These are phyloP conservation scores for Alouatta palliata DNA, from an alignment of 2,113 vertebrate genomes.

Conservation along the genomic window DNA sequence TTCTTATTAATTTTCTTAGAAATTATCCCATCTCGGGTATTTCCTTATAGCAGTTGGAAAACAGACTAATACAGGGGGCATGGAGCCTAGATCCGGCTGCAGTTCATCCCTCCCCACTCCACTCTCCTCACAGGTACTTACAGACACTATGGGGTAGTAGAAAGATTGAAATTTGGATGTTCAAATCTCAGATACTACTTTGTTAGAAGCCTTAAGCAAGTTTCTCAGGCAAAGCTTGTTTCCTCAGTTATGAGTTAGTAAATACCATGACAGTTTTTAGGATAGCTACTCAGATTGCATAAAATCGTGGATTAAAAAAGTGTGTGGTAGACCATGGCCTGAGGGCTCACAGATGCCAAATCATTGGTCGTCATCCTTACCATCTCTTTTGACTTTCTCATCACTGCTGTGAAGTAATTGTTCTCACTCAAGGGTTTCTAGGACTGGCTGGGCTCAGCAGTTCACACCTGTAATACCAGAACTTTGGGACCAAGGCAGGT, in stretches of 20 bases:
- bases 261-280: neutral
- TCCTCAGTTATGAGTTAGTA: neutral
- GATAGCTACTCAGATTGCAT: neutral
- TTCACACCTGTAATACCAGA: too few relatives aligned
- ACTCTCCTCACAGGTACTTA: neutral
- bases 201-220: neutral
- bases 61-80: too few relatives aligned
- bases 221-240: neutral
- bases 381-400: neutral
- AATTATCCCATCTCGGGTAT: too few relatives aligned
- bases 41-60: too few relatives aligned
- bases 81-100: neutral
- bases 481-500: too few relatives aligned
- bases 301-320: neutral
- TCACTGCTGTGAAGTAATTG: neutral
- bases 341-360: neutral
- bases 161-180: accelerated
- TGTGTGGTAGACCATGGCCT: neutral
- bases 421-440: neutral
- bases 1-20: too few relatives aligned
- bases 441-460: neutral
- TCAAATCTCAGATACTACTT: neutral
- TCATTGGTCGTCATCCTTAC: neutral
- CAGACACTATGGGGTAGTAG: neutral
- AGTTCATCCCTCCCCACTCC: neutral